Evolutionary conservation across 2,888 invertebrate genomes (phyloP).

Genomic region (Sinotaia quadrata): DNA sequence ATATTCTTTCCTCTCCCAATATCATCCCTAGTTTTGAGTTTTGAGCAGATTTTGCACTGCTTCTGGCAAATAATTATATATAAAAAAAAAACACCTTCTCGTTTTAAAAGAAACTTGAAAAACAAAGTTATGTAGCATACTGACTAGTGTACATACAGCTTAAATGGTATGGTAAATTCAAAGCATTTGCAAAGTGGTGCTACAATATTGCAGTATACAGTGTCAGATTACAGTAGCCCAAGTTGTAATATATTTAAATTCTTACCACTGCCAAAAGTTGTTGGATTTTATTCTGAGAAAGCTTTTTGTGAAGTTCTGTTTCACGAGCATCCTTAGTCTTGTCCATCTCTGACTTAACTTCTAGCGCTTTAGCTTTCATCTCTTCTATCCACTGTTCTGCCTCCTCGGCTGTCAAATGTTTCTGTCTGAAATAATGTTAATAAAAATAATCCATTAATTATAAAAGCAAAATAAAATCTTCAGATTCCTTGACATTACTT

Average conservation of each 20-base stretch:
- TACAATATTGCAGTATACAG: background rate
- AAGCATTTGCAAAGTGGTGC: background rate
- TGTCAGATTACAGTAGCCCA: background rate
- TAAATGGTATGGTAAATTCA: no score
- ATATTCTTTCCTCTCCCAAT: no score
- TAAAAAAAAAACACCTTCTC: no score
- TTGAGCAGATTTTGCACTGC: no score
- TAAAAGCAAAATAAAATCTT: no score
- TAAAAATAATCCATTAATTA: no score
- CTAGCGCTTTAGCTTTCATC: slow-evolving; percentile 54
- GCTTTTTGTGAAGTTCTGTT: slow-evolving; percentile 58
- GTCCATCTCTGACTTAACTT: slow-evolving; percentile 59
- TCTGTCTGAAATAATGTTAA: slow-evolving; percentile 42
- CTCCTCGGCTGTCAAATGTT: slow-evolving; percentile 43
- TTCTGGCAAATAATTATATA: no score
- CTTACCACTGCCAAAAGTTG: slow-evolving; percentile 46
- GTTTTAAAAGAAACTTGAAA: no score
- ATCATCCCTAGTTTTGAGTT: no score
- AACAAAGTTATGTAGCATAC: no score
- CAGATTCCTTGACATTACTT: no score
- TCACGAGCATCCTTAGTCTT: slow-evolving; percentile 57
- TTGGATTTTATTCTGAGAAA: slow-evolving; percentile 58
- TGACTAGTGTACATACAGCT: no score
- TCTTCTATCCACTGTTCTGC: slow-evolving; percentile 56
- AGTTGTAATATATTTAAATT: background rate